Evolutionary conservation across 2,113 vertebrate species (phyloP), one percentile per base, ranked within the genome.

Genomic region (Thinocorus orbignyianus): DNA sequence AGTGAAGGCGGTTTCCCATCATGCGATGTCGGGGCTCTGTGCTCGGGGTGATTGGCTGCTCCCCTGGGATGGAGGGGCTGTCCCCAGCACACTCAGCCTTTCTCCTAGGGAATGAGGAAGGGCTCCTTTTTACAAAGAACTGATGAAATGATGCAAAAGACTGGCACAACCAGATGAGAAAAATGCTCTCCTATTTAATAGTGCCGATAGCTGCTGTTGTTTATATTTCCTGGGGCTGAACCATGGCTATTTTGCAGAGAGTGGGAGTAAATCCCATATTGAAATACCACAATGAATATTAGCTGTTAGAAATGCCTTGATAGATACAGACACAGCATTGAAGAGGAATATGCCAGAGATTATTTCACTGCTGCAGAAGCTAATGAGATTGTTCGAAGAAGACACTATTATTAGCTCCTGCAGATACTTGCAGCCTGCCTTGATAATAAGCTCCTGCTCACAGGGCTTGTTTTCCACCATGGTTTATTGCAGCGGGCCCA

Each of bases 251-350:
- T 89, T 61, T 89, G 52, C 65, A 87, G 91, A 74, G 17, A 92
- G 69, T 52, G 48, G 81, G 84, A 95, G 46, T 79, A 95, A 93
- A 95, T 87, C 73, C 61, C 94, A 65, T 42, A 78, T 2, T 86
- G 91, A 70, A 94, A 95, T 39, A 89, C 93, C 86, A 84, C 91
- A 87, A 11, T 81, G 83, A 92, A 55, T 76, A 95, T 93, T 76
- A 81, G 69, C 88, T 84, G 81, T 89, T 89, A 91, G 86, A 71
- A 92, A 91, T 65, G 73, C 57, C 65, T 81, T 41, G 33, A 86
- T 72, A 87, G 77, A 84, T 95, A 92, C 28, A 91, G 83, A 73
- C 89, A 92, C 81, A 91, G 72, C 57, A 89, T 95, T 72, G 52
- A 81, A 81, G 62, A 87, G 64, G 86, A 82, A 81, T 88, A 81